Evolutionary conservation across 2,113 vertebrate genomes (phyloP), one percentile per base, ranked within the genome.

Genomic region (Nannobrachium achirus): DNA sequence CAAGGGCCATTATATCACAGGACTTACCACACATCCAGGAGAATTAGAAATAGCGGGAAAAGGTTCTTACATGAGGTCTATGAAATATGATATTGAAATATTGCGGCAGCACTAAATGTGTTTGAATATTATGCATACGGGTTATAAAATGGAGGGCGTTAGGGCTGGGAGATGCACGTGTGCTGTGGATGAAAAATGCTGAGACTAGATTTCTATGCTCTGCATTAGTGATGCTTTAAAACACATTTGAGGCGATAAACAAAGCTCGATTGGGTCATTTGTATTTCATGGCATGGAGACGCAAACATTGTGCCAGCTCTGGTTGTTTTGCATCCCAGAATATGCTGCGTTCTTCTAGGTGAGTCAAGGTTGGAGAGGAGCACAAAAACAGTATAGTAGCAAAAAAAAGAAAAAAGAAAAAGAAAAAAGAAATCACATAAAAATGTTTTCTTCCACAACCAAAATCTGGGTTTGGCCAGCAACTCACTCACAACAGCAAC

Each of bases 1-100:
- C 84, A 93, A 93, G 91, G 90, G 90, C 90, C 70, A 81, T 74
- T 75, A 80, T 78, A 79, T 79, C 75, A 84, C 67, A 71, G 63
- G 60, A 83, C 82, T 86, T 83, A 83, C 76, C 76, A 79, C 66
- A 65, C 46, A 66, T 63, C 55, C n/a, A 76, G 55, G 73, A 56
- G 55, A 76, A 50, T 71, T 71, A 64, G 71, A 69, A 39, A 80
- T 66, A 71, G 55, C 15, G 69, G 60, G 72, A 62, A 82, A 76
- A 44, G 64, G 14, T 60, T 42, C 25, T 64, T 11, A 9, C 15
- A 39, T 38, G 0, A 74, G 46, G 63, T 76, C 65, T 51, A 13
- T 63, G 56, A 81, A 71, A 56, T 45, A 62, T 15, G 67, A 79
- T 69, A 59, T 70, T 50, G 50, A 83, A 70, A 71, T 57, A 66